These are phyloP conservation scores for Carposina sasakii DNA, from an alignment of 1,140 invertebrate genomes.

Conservation along the genomic window DNA sequence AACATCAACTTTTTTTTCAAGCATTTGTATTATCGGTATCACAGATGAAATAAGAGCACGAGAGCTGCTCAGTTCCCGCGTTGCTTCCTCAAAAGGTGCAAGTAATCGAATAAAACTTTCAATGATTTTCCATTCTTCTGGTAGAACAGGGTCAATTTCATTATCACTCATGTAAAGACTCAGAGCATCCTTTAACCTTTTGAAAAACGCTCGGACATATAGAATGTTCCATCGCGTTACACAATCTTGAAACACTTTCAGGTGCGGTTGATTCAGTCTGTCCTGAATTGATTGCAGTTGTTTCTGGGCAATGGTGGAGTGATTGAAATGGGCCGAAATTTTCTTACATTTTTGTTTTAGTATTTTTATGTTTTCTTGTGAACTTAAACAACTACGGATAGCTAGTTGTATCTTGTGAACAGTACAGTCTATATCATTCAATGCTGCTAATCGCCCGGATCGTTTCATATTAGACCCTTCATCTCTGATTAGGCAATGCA, in stretches of 20 bases:
- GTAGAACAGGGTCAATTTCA: conserved; percentile 16
- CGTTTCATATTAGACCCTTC: conserved; percentile 32
- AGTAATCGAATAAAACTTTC: conserved; percentile 27
- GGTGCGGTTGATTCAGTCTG: conserved; percentile 30
- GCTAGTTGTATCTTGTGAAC: conserved; percentile 20
- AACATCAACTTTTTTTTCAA: no score
- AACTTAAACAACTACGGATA: conserved; percentile 19
- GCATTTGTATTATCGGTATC: conserved; percentile 25
- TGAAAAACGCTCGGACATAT: conserved; percentile 33
- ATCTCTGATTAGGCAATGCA: conserved; percentile 31
- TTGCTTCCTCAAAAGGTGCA: conserved; percentile 30
- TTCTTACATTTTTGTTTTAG: conserved; percentile 22
- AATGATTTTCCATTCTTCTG: conserved; percentile 34
- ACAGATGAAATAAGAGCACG: conserved; percentile 22
- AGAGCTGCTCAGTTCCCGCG: conserved; percentile 27
- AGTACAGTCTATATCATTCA: conserved; percentile 27
- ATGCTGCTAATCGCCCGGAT: conserved; percentile 20
- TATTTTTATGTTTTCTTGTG: conserved; percentile 15
- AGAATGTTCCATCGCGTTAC: conserved; percentile 48
- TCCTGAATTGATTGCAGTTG: conserved; percentile 32
- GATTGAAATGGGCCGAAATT: conserved; percentile 28
- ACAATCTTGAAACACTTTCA: conserved; percentile 39
- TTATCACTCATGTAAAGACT: conserved; percentile 28
- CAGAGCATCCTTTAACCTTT: conserved; percentile 26
- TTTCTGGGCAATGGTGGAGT: conserved; percentile 30